Percentiles rank a stretch among this genome's conserved stretches.
Conservation (phyloP, 2,888 invertebrate genomes). For the Cephonodes hylas region DNA sequence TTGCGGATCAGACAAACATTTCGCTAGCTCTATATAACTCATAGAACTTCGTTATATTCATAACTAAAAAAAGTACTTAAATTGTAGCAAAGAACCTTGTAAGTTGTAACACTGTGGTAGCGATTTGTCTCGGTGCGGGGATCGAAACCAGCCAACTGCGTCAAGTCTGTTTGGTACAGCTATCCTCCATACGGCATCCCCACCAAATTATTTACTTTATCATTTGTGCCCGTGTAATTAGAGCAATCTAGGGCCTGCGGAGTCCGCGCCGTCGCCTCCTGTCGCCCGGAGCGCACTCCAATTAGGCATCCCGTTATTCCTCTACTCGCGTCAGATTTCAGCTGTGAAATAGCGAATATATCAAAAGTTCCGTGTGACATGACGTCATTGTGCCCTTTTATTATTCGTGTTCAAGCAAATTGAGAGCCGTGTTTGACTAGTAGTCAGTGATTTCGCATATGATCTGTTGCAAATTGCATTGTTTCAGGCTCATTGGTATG, state of each 20-base stretch:
- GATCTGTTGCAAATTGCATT: no score
- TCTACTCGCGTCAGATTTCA: conserved; percentile 40
- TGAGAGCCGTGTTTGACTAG: not conserved
- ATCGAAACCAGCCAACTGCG: no score
- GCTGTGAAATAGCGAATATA: conserved; percentile 37
- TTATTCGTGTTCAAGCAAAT: not conserved
- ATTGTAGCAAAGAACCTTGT: no score
- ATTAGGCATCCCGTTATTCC: conserved; percentile 34
- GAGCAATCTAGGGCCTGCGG: not conserved
- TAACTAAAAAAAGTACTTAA: no score
- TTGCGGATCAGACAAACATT: no score
- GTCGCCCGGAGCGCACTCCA: conserved; percentile 31
- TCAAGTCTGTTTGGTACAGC: no score
- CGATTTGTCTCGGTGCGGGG: no score
- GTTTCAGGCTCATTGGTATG: no score
- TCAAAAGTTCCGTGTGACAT: not conserved
- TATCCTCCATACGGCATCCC: not conserved
- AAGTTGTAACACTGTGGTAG: no score
- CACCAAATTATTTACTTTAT: not conserved
- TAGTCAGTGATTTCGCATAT: not conserved
- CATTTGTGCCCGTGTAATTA: not conserved
- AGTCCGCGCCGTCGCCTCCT: not conserved
- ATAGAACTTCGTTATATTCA: no score
- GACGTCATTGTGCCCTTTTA: conserved; percentile 4
- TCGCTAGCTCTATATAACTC: no score